These are phyloP conservation scores for Bos taurus DNA, from an alignment of 2,113 vertebrate species.

Conservation along the genomic window ARS-UCD2.0 NC_037342.1:13521501-13522000, in stretches of 20 bases:
- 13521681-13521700: neutral
- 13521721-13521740: neutral
- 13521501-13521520: neutral
- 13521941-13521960: neutral
- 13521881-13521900: neutral
- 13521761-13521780: neutral
- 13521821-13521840: neutral
- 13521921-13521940: neutral
- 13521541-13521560: neutral
- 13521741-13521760: neutral
- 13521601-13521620: neutral
- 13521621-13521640: neutral
- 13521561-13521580: neutral
- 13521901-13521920: accelerated
- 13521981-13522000: neutral
- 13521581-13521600: neutral
- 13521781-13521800: neutral
- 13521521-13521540: neutral
- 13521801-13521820: neutral
- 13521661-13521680: neutral
- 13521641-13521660: neutral
- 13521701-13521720: neutral
- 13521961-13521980: neutral
- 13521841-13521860: neutral
- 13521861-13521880: neutral